Evolutionary conservation across 2,888 invertebrate species (phyloP), one percentile per base, ranked within the genome.

Genomic region (Perdita meconis): DNA sequence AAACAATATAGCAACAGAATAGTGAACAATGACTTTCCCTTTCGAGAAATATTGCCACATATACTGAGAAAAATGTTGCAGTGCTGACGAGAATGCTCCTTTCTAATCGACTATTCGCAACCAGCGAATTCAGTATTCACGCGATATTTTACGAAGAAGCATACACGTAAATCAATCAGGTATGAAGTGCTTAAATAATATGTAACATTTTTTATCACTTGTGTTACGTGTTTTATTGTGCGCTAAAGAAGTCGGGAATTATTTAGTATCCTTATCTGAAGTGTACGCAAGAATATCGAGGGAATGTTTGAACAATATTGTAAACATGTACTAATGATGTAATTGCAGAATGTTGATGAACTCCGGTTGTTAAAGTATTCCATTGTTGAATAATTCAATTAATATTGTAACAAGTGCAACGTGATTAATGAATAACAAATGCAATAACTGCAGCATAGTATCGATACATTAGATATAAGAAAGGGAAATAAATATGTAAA

Each of bases 11-110:
- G 44, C 26, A 40, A 13, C 24, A 65, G n/a, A 57, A 38, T n/a
- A 16, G 1, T 10, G 38, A 53, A 70, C 70, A 67, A 71, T 76
- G 42, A 75, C 75, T 78, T 71, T 76, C 76, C 53, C 76, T 67
- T 67, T 47, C 26, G 40, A 38, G 67, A 63, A 59, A 16, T 26
- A 42, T 67, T 55, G 67, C 53, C n/a, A 40, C 63, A 59, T 22
- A n/a, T 40, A n/a, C 40, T 12, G 24, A 50, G n/a, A 60, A 34
- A 30, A 40, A 19, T 30, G 12, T n/a, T n/a, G n/a, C n/a, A n/a
- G n/a, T n/a, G n/a, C n/a, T 64, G 16, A 38, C 42, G 67, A 22
- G 40, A 67, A 38, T 64, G 36, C 26, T 36, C 66, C 47, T 63
- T 59, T 50, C 47, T 47, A 64, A 65, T 22, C 63, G 19, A 50